These are phyloP conservation scores for Corythornis leucogaster DNA, from an alignment of 2,797 vertebrate genomes.

Conservation along the genomic window DNA sequence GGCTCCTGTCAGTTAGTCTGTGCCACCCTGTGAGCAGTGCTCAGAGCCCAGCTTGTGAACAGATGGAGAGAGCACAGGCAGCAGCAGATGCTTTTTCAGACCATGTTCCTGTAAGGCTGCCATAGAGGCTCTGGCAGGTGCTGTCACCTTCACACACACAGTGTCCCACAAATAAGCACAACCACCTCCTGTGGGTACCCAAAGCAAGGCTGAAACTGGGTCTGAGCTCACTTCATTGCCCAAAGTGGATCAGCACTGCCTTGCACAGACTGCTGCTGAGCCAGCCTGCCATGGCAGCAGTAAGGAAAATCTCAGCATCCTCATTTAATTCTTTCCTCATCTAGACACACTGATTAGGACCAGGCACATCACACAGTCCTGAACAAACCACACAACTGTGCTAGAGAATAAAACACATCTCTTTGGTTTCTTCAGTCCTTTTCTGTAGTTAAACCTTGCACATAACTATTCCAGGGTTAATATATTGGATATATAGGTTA, in stretches of 20 bases:
- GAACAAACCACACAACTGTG: neutral
- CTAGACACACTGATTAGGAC: neutral
- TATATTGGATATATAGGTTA: no score
- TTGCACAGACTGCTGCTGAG: neutral
- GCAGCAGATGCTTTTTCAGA: slow-evolving; percentile 46
- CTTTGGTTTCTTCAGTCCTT: neutral
- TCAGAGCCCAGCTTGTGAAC: neutral
- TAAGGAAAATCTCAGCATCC: neutral
- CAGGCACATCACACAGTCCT: neutral
- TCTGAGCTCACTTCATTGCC: neutral
- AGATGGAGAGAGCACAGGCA: slow-evolving; percentile 19
- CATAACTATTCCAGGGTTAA: neutral
- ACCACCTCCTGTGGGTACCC: neutral
- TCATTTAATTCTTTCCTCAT: neutral
- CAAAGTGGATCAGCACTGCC: neutral
- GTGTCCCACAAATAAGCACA: neutral
- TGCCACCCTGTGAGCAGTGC: neutral
- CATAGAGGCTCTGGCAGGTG: neutral
- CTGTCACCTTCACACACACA: neutral
- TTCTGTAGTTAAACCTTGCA: neutral
- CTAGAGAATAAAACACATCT: neutral
- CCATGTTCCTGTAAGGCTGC: slow-evolving; percentile 10
- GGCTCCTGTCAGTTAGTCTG: neutral
- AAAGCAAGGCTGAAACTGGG: neutral
- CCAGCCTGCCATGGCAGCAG: neutral